These are phyloP conservation scores for Drosophila nr. medialis DNA, from an alignment of 2,888 invertebrate genomes.

Conservation along the genomic window DNA sequence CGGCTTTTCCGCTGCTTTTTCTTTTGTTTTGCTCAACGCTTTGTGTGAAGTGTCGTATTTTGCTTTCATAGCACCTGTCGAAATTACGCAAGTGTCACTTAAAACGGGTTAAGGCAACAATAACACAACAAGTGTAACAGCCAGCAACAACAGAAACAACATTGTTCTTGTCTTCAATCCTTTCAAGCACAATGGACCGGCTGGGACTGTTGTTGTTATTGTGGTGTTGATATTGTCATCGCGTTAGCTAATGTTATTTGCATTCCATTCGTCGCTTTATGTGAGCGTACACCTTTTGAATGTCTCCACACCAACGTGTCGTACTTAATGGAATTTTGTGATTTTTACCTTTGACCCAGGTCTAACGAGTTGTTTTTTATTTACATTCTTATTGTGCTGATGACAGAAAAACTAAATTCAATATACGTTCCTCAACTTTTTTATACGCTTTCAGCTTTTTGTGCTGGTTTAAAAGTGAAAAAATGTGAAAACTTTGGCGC, in stretches of 20 bases:
- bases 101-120: conserved; percentile 45
- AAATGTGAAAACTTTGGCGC: conserved; percentile 41
- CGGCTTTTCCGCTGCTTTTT: conserved; percentile 29
- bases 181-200: conserved; percentile 57
- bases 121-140: conserved; percentile 27
- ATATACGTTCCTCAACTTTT: conserved; percentile 49
- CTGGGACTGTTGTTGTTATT: conserved; percentile 20
- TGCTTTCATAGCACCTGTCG: conserved; percentile 71
- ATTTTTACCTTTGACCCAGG: conserved; percentile 39
- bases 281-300: conserved; percentile 8
- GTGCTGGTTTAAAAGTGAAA: conserved; percentile 7
- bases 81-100: conserved; percentile 75
- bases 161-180: conserved; percentile 56
- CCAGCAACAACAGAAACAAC: conserved; percentile 34
- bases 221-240: conserved; percentile 35
- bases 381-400: conserved; percentile 4
- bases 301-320: conserved; percentile 38
- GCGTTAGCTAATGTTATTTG: conserved; percentile 56
- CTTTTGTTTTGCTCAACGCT: conserved; percentile 61
- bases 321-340: conserved; percentile 49
- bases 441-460: conserved; percentile 25
- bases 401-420: conserved; percentile 43
- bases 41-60: conserved; percentile 58
- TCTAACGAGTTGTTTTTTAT: conserved; percentile 60
- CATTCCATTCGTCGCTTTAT: conserved; percentile 48